Evolutionary conservation across 2,888 invertebrate species (phyloP), one percentile per base, ranked within the genome.

Genomic region (Phengaris alcon): DNA sequence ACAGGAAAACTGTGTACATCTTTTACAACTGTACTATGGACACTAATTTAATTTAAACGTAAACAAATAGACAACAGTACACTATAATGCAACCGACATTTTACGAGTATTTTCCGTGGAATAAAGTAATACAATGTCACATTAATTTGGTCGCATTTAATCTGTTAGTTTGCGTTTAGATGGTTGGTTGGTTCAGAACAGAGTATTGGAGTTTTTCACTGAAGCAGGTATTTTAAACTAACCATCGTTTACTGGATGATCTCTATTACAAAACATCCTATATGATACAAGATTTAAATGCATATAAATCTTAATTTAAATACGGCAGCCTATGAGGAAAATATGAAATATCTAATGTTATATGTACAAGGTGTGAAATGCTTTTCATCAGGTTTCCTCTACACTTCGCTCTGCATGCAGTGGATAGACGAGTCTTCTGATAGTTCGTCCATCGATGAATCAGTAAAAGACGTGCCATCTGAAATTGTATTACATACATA

Each of bases 371-470:
- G 8, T 72, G 70, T 70, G 12, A 54, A 22, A 59, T 74, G 48
- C 12, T 15, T 74, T 15, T 59, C 12, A 8, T 74, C 8, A 10
- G 5, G 1, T 6, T 57, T 54, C 15, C 55, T 75, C 84, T 82
- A 91, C 15, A 96, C 96, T 91, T 97, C 97, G 84, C 96, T 96
- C 90, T 96, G 96, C 96, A 97, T 96, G 89, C 96, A 96, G 86
- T 97, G 96, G 86, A 97, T 95, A 80, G 96, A 96, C n/a, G 97
- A 97, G 84, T 97, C 97, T 88, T 97, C 97, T 2, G 97, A 97
- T 68, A 97, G 91, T 85, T 97, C 97, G 91, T 97, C 97, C 95
- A 97, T 94, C 75, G 97, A 96, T 79, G 97, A 96, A 89, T 97
- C 97, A 95, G 94, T 88, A 93, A 94, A 89, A 80, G 91, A 92